These are phyloP conservation scores for Clarias gariepinus DNA, from an alignment of 2,113 vertebrate species.

Conservation along the genomic window DNA sequence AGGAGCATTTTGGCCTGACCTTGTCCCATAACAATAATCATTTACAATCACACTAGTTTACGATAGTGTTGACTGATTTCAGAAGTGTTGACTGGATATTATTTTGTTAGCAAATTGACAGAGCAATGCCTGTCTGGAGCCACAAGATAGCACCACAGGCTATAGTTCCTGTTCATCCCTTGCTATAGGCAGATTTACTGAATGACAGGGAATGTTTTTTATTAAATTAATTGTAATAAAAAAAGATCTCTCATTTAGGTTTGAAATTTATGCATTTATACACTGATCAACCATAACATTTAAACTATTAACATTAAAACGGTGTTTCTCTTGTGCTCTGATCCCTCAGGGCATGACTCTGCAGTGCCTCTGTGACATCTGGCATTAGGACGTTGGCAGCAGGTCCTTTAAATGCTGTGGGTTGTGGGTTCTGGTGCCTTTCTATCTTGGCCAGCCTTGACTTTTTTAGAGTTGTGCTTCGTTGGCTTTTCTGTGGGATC, in stretches of 20 bases:
- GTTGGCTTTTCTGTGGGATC: no score
- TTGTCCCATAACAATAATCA: not conserved
- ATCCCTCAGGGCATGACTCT: no score
- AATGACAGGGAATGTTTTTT: not conserved
- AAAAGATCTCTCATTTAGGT: not conserved
- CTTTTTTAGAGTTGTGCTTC: no score
- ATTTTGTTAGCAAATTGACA: not conserved
- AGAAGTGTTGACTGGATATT: not conserved
- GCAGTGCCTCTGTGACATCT: no score
- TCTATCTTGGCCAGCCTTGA: no score
- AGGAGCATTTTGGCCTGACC: not conserved
- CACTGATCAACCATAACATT: no score
- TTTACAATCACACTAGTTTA: not conserved
- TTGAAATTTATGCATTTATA: not conserved
- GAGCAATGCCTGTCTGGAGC: not conserved
- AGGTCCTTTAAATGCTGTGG: no score
- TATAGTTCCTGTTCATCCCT: not conserved
- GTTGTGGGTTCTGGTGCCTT: no score
- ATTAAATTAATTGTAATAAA: not conserved
- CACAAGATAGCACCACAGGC: slow-evolving; percentile 24
- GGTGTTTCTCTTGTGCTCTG: no score
- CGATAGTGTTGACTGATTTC: not conserved
- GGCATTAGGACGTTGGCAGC: no score
- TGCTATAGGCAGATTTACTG: not conserved
- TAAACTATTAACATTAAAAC: no score